Evolutionary conservation across 2,113 vertebrate species (phyloP).

Genomic region (Delphinapterus leucas): DNA sequence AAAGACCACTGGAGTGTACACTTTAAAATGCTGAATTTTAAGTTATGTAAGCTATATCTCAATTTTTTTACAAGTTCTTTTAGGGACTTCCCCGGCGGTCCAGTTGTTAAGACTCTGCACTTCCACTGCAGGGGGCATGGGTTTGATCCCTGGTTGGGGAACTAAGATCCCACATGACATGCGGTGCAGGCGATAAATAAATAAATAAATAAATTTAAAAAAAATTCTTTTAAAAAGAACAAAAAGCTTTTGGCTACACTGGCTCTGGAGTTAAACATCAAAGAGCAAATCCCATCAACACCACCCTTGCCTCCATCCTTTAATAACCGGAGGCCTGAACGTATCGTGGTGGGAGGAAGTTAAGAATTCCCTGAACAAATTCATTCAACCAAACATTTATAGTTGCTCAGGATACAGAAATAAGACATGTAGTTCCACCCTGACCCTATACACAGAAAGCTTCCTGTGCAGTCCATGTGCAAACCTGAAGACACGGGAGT

Average conservation of each 20-base stretch:
- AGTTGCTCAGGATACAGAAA: background rate
- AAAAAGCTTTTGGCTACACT: background rate
- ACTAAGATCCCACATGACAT: background rate
- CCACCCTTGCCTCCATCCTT: background rate
- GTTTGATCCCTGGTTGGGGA: background rate
- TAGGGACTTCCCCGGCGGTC: background rate
- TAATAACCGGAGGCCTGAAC: background rate
- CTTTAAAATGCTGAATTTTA: background rate
- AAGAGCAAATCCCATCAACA: background rate
- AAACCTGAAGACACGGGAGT: background rate
- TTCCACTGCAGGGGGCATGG: background rate
- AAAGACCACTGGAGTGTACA: background rate
- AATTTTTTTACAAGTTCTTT: background rate
- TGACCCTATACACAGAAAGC: background rate
- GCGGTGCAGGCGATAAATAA: background rate
- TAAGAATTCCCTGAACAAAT: background rate
- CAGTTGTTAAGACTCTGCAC: background rate
- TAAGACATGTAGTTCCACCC: background rate
- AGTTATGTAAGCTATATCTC: background rate
- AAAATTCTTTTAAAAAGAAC: background rate
- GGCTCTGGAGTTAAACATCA: background rate
- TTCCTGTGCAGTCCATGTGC: fast-evolving
- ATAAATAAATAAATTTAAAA: background rate
- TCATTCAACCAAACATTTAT: background rate
- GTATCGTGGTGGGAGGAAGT: no score